Conservation (phyloP, 2,797 vertebrate species). For the Mareca strepera region DNA sequence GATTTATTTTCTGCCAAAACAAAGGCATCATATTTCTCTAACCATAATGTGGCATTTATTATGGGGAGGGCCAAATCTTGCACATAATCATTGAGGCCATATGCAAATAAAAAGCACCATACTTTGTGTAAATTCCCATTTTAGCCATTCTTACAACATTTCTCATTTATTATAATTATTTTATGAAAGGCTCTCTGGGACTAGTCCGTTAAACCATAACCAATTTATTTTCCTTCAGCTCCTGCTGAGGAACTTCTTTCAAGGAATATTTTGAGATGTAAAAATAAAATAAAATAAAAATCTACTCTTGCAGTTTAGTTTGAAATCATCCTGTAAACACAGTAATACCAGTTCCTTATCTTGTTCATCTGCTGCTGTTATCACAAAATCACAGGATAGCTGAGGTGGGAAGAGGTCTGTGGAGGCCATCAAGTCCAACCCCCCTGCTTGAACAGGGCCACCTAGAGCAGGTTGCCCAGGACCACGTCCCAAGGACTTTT, state of each 20-base stretch:
- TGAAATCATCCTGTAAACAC: not conserved
- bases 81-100: slow-evolving; percentile 77
- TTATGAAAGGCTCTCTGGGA: slow-evolving; percentile 42
- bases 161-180: slow-evolving; percentile 44
- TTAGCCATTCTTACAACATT: slow-evolving; percentile 48
- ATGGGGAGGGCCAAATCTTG: slow-evolving; percentile 69
- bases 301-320: not conserved
- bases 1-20: slow-evolving; percentile 71
- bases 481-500: not conserved
- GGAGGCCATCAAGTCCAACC: not conserved
- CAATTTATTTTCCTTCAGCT: slow-evolving; percentile 32
- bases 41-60: slow-evolving; percentile 63
- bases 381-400: not conserved
- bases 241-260: slow-evolving; percentile 20
- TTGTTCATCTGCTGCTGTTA: not conserved
- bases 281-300: not conserved
- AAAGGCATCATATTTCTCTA: slow-evolving; percentile 62
- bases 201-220: slow-evolving; percentile 5
- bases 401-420: not conserved
- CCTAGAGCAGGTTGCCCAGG: not conserved
- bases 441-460: not conserved
- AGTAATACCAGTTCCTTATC: not conserved
- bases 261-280: slow-evolving; percentile 10
- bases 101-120: slow-evolving; percentile 71
- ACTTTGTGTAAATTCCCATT: slow-evolving; percentile 59